Conservation (phyloP, 2,113 vertebrate species). For the Toxotes chatareus region DNA sequence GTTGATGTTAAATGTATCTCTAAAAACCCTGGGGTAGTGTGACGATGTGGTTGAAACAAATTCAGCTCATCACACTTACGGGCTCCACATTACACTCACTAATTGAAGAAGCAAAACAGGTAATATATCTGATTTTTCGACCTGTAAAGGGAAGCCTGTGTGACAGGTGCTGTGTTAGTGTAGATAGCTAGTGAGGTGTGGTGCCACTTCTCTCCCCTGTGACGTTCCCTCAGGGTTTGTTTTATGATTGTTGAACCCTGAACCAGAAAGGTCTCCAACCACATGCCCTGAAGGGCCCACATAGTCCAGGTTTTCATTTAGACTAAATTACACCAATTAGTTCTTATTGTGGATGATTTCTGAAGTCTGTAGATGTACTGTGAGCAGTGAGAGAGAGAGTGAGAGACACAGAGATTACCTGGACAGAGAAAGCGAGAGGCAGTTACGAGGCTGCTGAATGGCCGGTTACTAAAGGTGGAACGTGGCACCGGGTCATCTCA, state of each 20-base stretch:
- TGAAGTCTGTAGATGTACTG: neutral
- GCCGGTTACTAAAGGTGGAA: slow-evolving; percentile 45
- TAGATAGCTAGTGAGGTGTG: slow-evolving; percentile 16
- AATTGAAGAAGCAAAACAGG: neutral
- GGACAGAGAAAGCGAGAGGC: slow-evolving; percentile 14
- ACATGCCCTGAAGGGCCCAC: neutral
- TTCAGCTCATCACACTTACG: slow-evolving; percentile 1
- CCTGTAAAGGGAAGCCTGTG: slow-evolving; percentile 3
- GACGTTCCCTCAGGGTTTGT: slow-evolving; percentile 32
- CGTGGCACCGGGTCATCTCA: slow-evolving; percentile 55
- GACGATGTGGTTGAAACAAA: slow-evolving; percentile 14
- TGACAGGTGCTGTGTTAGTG: slow-evolving; percentile 9
- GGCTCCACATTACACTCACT: too few relatives aligned
- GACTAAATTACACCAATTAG: neutral
- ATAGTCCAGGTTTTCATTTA: neutral
- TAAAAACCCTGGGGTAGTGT: neutral
- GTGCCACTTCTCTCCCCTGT: slow-evolving; percentile 12
- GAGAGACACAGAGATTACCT: neutral
- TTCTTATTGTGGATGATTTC: neutral
- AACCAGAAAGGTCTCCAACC: slow-evolving; percentile 13
- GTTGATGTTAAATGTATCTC: slow-evolving; percentile 29
- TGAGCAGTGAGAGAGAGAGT: neutral
- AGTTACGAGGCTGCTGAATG: slow-evolving; percentile 1
- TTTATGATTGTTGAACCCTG: slow-evolving; percentile 45
- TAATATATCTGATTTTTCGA: neutral